These are phyloP conservation scores for Scleropages formosus DNA, from an alignment of 2,797 vertebrate species.

Conservation along the genomic window DNA sequence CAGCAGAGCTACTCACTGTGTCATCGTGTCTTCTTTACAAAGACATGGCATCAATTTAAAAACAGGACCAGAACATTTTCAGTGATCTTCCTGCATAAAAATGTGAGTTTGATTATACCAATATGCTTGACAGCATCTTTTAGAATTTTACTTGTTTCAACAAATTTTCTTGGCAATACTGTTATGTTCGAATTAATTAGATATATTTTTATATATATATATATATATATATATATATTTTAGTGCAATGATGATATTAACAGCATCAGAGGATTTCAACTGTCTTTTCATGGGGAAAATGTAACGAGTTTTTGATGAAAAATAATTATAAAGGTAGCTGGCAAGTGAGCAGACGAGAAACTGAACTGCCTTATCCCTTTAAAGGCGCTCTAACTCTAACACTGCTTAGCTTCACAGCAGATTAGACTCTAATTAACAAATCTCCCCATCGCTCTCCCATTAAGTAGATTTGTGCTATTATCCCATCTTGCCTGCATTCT, in stretches of 20 bases:
- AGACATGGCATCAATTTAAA: not conserved
- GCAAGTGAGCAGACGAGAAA: not conserved
- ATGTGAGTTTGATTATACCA: not conserved
- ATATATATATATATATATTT: not conserved
- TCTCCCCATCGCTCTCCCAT: constrained; percentile 28
- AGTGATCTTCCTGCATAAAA: not conserved
- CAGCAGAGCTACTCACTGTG: constrained; percentile 16
- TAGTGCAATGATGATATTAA: not conserved
- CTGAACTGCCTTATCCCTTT: constrained; percentile 8
- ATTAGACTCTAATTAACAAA: constrained; percentile 31
- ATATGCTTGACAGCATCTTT: not conserved
- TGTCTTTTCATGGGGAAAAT: not conserved
- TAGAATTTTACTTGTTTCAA: too few relatives aligned
- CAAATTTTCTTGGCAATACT: too few relatives aligned
- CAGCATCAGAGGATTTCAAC: not conserved
- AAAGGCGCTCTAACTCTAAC: constrained; percentile 1
- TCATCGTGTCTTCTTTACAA: constrained; percentile 14
- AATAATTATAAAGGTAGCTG: constrained; percentile 2
- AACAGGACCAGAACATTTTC: not conserved
- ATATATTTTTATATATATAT: not conserved
- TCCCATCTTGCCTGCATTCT: constrained; percentile 3
- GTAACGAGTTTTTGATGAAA: not conserved
- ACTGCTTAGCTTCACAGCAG: constrained; percentile 29
- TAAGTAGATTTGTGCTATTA: constrained; percentile 27
- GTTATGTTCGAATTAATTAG: too few relatives aligned